Conservation (phyloP, 1,140 invertebrate genomes). For the Drosophila repleta region DNA sequence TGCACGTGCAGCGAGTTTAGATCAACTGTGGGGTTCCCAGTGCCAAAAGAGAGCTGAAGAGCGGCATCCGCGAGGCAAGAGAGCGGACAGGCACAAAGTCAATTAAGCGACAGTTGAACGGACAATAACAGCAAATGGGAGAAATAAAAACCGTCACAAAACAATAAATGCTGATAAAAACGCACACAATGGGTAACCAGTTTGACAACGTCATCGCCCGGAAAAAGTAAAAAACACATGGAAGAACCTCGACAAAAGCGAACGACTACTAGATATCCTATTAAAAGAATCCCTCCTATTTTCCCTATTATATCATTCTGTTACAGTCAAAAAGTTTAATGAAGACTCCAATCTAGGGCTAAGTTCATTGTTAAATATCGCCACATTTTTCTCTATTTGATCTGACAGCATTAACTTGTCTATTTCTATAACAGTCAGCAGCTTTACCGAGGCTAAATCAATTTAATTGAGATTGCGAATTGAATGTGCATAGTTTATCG, state of each 20-base stretch:
- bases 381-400: too few relatives aligned
- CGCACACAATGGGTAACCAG: slow-evolving; percentile 52
- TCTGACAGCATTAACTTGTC: too few relatives aligned
- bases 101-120: slow-evolving; percentile 77
- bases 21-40: slow-evolving; percentile 28
- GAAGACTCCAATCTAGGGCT: too few relatives aligned
- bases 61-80: neutral
- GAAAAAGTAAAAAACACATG: slow-evolving; percentile 25
- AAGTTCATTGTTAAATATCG: too few relatives aligned
- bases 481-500: too few relatives aligned
- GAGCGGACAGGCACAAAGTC: slow-evolving; percentile 52
- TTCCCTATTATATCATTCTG: neutral
- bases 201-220: slow-evolving; percentile 74
- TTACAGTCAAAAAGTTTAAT: too few relatives aligned
- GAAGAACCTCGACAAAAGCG: neutral
- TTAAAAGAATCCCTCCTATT: neutral
- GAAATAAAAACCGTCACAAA: slow-evolving; percentile 63
- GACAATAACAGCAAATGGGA: slow-evolving; percentile 63
- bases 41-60: neutral
- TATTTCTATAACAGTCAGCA: too few relatives aligned
- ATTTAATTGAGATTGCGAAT: too few relatives aligned
- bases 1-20: slow-evolving; percentile 13
- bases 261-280: neutral
- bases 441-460: too few relatives aligned
- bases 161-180: slow-evolving; percentile 79